Conservation (phyloP, 2,113 vertebrate species). For the Tyrannus savana region DNA sequence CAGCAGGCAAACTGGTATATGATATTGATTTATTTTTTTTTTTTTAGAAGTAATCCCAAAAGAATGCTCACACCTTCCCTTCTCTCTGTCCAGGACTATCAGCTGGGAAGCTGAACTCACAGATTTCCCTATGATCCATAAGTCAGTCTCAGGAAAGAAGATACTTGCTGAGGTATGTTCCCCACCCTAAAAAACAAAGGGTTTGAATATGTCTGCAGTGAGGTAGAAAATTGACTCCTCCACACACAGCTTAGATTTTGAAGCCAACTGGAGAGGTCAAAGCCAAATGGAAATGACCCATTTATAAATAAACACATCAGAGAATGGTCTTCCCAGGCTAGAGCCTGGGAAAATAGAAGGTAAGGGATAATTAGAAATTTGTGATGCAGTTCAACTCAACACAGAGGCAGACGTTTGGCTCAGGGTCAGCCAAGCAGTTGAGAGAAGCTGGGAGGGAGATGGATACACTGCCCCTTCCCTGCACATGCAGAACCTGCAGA, state of each 20-base stretch:
- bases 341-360: not conserved
- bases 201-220: not conserved
- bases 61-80: not conserved
- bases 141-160: not conserved
- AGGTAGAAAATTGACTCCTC: not conserved
- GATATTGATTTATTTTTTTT: not conserved
- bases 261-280: not conserved
- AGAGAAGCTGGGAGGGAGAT: not conserved
- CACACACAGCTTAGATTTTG: not conserved
- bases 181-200: not conserved
- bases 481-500: rapidly evolving
- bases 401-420: not conserved
- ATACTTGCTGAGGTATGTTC: not conserved
- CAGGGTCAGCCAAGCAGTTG: not conserved
- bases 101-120: not conserved
- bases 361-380: not conserved
- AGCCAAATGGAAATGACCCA: not conserved
- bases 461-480: not conserved
- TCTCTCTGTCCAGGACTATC: not conserved
- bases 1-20: not conserved
- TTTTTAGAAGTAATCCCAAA: not conserved
- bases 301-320: not conserved
- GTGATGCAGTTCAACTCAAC: not conserved
- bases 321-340: not conserved
- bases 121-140: not conserved